These are phyloP conservation scores for Ectobius pallidus DNA, from an alignment of 2,888 invertebrate genomes.

Conservation along the genomic window DNA sequence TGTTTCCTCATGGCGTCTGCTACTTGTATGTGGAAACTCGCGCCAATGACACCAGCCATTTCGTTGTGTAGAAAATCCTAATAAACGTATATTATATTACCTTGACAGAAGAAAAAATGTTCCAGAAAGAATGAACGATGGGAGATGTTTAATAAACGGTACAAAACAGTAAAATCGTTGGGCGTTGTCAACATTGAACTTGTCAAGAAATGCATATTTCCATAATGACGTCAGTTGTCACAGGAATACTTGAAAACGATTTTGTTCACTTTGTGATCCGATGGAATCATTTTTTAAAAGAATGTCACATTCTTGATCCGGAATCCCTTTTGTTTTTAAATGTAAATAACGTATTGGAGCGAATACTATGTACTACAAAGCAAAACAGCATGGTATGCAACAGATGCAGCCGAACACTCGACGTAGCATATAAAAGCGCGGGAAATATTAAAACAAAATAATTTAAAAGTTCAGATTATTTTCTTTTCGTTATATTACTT, in stretches of 20 bases:
- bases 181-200: slow-evolving; percentile 42
- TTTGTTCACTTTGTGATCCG: not conserved
- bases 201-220: slow-evolving; percentile 36
- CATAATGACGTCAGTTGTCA: slow-evolving; percentile 16
- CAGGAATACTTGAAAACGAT: not conserved
- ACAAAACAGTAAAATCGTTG: slow-evolving; percentile 35
- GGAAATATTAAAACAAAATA: not conserved
- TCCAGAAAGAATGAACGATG: not conserved
- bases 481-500: not conserved
- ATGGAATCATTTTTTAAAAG: not conserved
- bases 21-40: slow-evolving; percentile 47
- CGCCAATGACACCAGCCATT: slow-evolving; percentile 31
- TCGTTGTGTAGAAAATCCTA: not conserved
- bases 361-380: not conserved
- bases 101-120: not conserved
- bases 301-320: not conserved
- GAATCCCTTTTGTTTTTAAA: not conserved
- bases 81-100: not conserved
- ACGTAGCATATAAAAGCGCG: slow-evolving; percentile 3
- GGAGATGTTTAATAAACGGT: not conserved
- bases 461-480: not conserved
- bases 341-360: not conserved
- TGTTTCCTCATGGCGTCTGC: slow-evolving; percentile 57
- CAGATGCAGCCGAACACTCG: not conserved
- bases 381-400: not conserved